Conservation (phyloP, 2,888 invertebrate genomes). For the Oxytorus armatus region DNA sequence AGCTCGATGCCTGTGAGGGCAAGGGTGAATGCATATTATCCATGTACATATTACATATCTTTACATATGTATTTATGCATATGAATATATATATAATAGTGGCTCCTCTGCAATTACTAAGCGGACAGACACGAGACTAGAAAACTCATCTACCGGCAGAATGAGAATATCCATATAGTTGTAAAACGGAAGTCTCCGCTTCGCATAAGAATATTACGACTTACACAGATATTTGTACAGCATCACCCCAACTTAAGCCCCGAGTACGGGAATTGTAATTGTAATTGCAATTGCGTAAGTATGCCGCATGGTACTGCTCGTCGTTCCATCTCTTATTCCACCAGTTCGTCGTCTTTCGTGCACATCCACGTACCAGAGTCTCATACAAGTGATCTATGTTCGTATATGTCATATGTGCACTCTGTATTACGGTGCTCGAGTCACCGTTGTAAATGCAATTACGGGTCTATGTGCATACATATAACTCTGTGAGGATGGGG, state of each 20-base stretch:
- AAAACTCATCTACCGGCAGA: constrained; percentile 16
- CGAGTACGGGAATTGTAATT: constrained; percentile 30
- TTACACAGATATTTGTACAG: constrained; percentile 34
- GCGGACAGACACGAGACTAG: constrained; percentile 24
- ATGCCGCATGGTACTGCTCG: constrained; percentile 1
- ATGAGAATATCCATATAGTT: constrained; percentile 13
- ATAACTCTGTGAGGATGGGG: too few species aligned
- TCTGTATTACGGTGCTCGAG: constrained; percentile 48
- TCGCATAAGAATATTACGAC: too few species aligned
- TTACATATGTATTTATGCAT: background rate
- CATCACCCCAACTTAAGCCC: constrained; percentile 7
- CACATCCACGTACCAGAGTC: background rate
- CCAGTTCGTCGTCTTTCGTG: constrained; percentile 25
- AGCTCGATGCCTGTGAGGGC: constrained; percentile 57
- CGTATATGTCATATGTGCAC: constrained; percentile 2
- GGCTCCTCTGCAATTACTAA: constrained; percentile 11
- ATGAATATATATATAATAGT: background rate
- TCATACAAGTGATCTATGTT: constrained; percentile 8
- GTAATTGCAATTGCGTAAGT: constrained; percentile 55
- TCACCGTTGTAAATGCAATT: constrained; percentile 58
- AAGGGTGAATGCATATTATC: constrained; percentile 36
- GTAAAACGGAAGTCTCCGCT: too few species aligned
- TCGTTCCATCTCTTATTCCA: background rate
- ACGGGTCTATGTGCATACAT: constrained; percentile 29
- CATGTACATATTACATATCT: constrained; percentile 32